phyloP scores from a whole-genome alignment of 2,113 vertebrate genomes.

The Microcebus ravelobensis region DNA sequence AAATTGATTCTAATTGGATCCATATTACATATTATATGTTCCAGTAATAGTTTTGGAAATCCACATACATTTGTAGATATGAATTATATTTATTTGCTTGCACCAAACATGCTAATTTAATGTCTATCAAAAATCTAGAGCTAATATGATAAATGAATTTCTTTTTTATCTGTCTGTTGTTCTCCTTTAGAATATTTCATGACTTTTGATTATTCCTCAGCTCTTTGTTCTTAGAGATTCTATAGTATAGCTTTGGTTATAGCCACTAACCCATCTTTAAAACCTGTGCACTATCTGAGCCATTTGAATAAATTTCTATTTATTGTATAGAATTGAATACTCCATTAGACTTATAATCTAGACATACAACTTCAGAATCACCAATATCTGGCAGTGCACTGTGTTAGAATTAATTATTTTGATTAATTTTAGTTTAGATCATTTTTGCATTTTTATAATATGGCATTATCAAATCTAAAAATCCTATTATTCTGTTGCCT shows the following conservation, averaged over 20 bases:
- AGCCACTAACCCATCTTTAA: background rate
- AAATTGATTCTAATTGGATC: background rate
- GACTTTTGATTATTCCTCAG: background rate
- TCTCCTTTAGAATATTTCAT: background rate
- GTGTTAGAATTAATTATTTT: background rate
- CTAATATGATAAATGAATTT: conserved; percentile 16
- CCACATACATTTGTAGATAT: background rate
- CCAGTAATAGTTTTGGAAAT: background rate
- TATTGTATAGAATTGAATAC: background rate
- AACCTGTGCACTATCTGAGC: background rate
- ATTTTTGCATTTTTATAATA: background rate
- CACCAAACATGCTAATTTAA: background rate
- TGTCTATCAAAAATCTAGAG: background rate
- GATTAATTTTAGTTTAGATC: background rate
- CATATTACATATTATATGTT: background rate
- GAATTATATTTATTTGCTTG: background rate
- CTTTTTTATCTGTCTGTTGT: background rate
- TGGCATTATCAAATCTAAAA: background rate
- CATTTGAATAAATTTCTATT: background rate
- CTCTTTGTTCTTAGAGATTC: background rate
- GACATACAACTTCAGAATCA: background rate
- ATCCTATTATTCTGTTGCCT: background rate
- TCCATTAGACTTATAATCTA: background rate
- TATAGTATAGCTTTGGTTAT: background rate
- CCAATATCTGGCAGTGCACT: background rate